Evolutionary conservation across 2,797 vertebrate species (phyloP).

Genomic region (Sebastes cheni): DNA sequence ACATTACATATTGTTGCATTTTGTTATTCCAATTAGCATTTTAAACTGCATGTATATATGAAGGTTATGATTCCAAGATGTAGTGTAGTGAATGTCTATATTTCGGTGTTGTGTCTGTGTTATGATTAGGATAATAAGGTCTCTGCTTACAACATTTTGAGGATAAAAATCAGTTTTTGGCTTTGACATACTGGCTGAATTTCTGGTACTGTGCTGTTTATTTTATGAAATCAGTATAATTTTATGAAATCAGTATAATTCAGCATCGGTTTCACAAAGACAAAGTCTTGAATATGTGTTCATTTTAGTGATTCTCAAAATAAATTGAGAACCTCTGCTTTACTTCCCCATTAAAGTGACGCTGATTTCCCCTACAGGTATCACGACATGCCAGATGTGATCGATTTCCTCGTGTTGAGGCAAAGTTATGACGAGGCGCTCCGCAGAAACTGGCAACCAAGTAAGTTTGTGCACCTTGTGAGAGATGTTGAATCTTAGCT

Average conservation of each 20-base stretch:
- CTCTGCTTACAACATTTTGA: neutral
- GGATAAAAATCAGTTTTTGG: neutral
- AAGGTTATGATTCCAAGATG: neutral
- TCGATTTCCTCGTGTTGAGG: constrained; percentile 95
- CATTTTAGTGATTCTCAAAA: neutral
- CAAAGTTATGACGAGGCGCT: constrained; percentile 95
- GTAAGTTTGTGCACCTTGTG: constrained; percentile 78
- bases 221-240: neutral
- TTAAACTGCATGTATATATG: neutral
- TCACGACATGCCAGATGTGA: constrained; percentile 98
- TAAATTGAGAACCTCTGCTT: neutral
- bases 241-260: neutral
- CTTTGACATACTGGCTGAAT: neutral
- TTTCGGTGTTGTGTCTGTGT: neutral
- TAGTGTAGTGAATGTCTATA: neutral
- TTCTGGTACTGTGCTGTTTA: neutral
- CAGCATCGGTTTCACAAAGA: neutral
- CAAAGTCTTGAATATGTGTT: neutral
- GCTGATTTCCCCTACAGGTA: constrained; percentile 81
- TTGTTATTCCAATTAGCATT: neutral
- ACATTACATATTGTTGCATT: neutral
- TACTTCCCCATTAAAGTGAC: neutral
- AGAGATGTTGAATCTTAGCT: neutral
- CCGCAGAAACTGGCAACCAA: constrained; percentile 90
- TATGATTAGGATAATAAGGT: neutral